These are phyloP conservation scores for Amphiduros pacificus DNA, from an alignment of 2,888 invertebrate species.

Conservation along the genomic window DNA sequence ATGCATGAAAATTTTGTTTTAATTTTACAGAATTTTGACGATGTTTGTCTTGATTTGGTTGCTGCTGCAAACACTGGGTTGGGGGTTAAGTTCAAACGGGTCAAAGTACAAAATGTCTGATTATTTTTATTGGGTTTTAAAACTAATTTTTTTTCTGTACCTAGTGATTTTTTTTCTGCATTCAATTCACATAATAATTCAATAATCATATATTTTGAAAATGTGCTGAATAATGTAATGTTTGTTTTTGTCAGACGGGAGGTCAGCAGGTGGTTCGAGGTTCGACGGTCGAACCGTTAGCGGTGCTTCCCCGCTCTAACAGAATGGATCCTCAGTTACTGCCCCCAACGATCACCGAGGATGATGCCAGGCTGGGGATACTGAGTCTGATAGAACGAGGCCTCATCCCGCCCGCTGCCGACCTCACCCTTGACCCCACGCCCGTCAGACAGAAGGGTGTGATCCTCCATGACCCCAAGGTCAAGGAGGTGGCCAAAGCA, in stretches of 20 bases:
- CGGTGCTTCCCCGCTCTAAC: conserved; percentile 54
- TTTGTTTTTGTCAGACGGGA: conserved; percentile 28
- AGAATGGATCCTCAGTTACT: conserved; percentile 51
- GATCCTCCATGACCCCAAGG: conserved; percentile 44
- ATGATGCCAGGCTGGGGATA: conserved; percentile 56
- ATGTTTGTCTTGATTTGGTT: too few relatives aligned
- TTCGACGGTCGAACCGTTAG: conserved; percentile 52
- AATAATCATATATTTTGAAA: too few relatives aligned
- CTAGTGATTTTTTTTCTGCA: too few relatives aligned
- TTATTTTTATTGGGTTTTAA: too few relatives aligned
- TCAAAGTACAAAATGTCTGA: too few relatives aligned
- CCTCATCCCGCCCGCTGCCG: conserved; percentile 57
- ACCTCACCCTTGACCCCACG: conserved; percentile 57
- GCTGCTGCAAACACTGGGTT: too few relatives aligned
- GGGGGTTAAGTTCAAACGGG: too few relatives aligned
- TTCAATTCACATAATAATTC: not conserved
- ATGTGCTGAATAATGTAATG: too few relatives aligned
- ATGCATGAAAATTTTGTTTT: too few relatives aligned
- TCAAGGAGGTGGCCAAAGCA: conserved; percentile 24
- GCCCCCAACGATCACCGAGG: conserved; percentile 55
- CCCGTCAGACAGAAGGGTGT: conserved; percentile 50
- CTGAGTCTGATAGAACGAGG: conserved; percentile 56
- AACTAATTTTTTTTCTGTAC: too few relatives aligned
- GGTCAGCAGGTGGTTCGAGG: conserved; percentile 31
- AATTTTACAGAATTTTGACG: too few relatives aligned